Conservation (phyloP, 2,888 invertebrate species). For the Melanotus villosus region DNA sequence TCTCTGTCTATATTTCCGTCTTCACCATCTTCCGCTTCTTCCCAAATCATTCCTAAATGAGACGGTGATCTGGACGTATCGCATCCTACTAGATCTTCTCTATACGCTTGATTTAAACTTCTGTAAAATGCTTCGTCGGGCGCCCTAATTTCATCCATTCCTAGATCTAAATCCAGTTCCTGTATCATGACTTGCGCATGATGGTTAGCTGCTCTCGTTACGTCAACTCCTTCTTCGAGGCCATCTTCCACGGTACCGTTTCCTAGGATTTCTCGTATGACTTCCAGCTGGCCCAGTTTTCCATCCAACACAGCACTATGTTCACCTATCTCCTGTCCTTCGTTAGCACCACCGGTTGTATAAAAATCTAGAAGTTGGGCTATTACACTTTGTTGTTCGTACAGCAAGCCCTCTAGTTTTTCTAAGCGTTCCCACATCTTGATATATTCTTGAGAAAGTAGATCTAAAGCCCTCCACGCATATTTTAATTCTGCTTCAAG, state of each 20-base stretch:
- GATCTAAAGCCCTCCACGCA: slow-evolving; percentile 92
- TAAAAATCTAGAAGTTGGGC: slow-evolving; percentile 88
- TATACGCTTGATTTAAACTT: slow-evolving; percentile 88
- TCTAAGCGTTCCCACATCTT: slow-evolving; percentile 95
- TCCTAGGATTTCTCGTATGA: slow-evolving; percentile 77
- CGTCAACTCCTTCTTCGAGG: slow-evolving; percentile 76
- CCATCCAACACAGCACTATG: slow-evolving; percentile 59
- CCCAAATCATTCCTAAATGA: slow-evolving; percentile 90
- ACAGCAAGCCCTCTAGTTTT: slow-evolving; percentile 87
- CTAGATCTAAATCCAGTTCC: slow-evolving; percentile 64
- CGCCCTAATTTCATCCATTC: slow-evolving; percentile 72
- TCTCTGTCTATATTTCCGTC: slow-evolving; percentile 64
- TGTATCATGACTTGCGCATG: slow-evolving; percentile 62
- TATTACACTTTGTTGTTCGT: slow-evolving; percentile 93
- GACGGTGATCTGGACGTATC: slow-evolving; percentile 75
- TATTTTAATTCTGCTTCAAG: slow-evolving; percentile 93
- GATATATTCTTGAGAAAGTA: slow-evolving; percentile 92
- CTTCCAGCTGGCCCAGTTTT: slow-evolving; percentile 70
- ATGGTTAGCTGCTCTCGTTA: slow-evolving; percentile 66
- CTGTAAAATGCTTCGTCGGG: slow-evolving; percentile 91
- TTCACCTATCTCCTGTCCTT: slow-evolving; percentile 51
- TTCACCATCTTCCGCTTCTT: slow-evolving; percentile 76
- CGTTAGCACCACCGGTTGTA: slow-evolving; percentile 68
- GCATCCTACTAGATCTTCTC: slow-evolving; percentile 80
- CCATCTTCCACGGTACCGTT: slow-evolving; percentile 78